Base-by-base conservation (phyloP, 2,797 vertebrate genomes). In the Betta splendens region DNA sequence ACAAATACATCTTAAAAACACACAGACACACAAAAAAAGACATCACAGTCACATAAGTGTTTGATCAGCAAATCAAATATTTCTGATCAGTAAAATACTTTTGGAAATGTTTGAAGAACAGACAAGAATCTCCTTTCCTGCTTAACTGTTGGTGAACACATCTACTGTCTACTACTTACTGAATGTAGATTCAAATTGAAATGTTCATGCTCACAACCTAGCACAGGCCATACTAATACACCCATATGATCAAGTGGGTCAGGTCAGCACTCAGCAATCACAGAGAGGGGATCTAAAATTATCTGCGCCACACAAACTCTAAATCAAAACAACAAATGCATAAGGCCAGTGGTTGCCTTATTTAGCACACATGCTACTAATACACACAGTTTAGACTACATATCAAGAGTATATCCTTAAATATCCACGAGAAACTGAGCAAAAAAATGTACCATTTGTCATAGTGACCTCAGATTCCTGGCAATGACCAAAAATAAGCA, bases 1-100 rank as follows among this genome's bases (percentile, higher is more conserved):
- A 96, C 81, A 85, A 97, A 93, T 77, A 97, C 80, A 42, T 98
- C 98, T 98, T 79, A 33, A 5, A 33, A 33, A 33, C 31, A 15
- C 7, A 15, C 13, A 13, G 2, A 26, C 28, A 51, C 15, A 46
- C n/a, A n/a, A n/a, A 22, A 64, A 38, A 37, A 11, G 1, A 35
- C 25, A 0, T 2, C 2, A 52, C 20, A 18, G 16, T 60, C 28
- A 57, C 17, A 32, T 1, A 3, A 1, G 18, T 3, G n/a, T 28
- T 2, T 40, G 61, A 50, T 9, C 6, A 26, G 3, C 54, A 5
- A 23, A 10, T 17, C 11, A 1, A 18, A 21, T 9, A 29, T 43
- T 18, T 5, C 8, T 3, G 5, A 38, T 58, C 20, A 26, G 38
- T 16, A 28, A 4, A 58, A 31, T 15, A 7, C 1, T 45, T 18